Evolutionary conservation across 1,140 invertebrate genomes (phyloP).

Genomic region (Drosophila navojoa): DNA sequence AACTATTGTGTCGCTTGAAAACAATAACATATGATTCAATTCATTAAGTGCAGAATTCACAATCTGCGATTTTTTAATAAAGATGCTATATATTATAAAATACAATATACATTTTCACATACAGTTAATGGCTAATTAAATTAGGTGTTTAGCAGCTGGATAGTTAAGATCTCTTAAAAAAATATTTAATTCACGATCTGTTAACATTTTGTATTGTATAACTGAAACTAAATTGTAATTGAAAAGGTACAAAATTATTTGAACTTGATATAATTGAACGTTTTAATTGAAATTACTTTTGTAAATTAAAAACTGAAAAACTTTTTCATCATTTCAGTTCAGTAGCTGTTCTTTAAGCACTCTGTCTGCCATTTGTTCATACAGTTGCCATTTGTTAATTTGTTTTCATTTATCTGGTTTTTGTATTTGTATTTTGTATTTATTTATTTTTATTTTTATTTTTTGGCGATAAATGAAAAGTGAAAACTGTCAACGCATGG

Average conservation of each 20-base stretch:
- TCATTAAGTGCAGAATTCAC: neutral
- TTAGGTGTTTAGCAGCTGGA: neutral
- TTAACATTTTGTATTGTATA: neutral
- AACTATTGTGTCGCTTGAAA: constrained; percentile 54
- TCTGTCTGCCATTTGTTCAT: constrained; percentile 24
- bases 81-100: neutral
- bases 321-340: too few relatives aligned
- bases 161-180: constrained; percentile 5
- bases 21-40: constrained; percentile 47
- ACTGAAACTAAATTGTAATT: neutral
- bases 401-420: neutral
- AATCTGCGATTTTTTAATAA: neutral
- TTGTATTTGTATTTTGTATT: constrained; percentile 18
- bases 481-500: constrained; percentile 66
- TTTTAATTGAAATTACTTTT: too few relatives aligned
- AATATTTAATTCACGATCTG: neutral
- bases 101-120: neutral
- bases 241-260: too few relatives aligned
- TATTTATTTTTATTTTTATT: too few relatives aligned
- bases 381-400: constrained; percentile 12
- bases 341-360: too few relatives aligned
- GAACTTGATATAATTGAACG: neutral
- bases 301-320: too few relatives aligned
- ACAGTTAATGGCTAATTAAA: neutral
- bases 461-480: constrained; percentile 60